Evolutionary conservation across 1,140 invertebrate genomes (phyloP).

Genomic region (Drosophila mauritiana): DNA sequence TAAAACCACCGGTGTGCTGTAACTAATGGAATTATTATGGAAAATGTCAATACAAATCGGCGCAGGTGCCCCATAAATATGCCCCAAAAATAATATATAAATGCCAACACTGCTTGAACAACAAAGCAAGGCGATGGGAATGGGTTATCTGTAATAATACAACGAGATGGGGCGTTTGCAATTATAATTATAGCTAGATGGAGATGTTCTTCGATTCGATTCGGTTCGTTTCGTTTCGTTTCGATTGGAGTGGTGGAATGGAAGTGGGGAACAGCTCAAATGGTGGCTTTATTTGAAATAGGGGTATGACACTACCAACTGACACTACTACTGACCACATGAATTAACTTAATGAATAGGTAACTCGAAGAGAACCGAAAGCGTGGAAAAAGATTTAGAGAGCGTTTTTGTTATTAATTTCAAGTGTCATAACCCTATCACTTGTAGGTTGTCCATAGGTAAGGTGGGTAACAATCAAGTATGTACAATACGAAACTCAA

Average conservation of each 20-base stretch:
- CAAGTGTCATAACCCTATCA: conserved; percentile 19
- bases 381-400: not conserved
- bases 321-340: not conserved
- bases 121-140: conserved; percentile 19
- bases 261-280: not conserved
- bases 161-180: conserved; percentile 7
- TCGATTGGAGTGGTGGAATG: conserved; percentile 1
- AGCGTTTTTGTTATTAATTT: not conserved
- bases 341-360: not conserved
- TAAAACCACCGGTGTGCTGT: conserved; percentile 5
- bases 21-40: not conserved
- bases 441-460: not conserved
- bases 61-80: too few species aligned
- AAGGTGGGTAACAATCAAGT: conserved; percentile 5
- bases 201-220: not conserved
- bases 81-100: not conserved
- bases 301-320: conserved; percentile 24
- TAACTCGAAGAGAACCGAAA: not conserved
- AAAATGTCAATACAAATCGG: not conserved
- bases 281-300: not conserved
- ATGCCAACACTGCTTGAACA: conserved; percentile 16
- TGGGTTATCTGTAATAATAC: not conserved
- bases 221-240: not conserved
- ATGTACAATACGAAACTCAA: conserved; percentile 34
- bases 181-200: conserved; percentile 15